Evolutionary conservation across 2,113 vertebrate species (phyloP).

Genomic region (Talpa occidentalis): DNA sequence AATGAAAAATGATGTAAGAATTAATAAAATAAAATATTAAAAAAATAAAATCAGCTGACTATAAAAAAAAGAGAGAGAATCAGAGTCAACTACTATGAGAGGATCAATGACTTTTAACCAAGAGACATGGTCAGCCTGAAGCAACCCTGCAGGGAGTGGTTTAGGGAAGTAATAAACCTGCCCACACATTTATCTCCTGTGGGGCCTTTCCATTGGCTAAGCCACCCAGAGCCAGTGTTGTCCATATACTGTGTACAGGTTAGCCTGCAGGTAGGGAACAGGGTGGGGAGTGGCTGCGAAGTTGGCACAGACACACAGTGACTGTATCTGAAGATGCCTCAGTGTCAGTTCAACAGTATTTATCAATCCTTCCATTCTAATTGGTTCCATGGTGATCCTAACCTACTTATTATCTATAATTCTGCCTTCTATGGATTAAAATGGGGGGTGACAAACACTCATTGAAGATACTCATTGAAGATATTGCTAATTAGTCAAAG

Average conservation of each 20-base stretch:
- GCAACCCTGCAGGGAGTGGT: not conserved
- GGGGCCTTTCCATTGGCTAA: not conserved
- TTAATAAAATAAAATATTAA: too few relatives aligned
- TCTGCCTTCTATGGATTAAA: constrained; percentile 4
- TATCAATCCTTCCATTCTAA: not conserved
- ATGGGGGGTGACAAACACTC: not conserved
- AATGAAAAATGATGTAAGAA: too few relatives aligned
- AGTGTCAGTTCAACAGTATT: not conserved
- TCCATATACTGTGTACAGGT: not conserved
- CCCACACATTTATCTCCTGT: not conserved
- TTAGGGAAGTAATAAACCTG: not conserved
- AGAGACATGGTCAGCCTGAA: not conserved
- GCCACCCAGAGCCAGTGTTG: not conserved
- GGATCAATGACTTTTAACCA: not conserved
- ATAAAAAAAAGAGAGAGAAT: too few relatives aligned
- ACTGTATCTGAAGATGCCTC: not conserved
- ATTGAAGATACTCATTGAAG: not conserved
- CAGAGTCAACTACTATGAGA: not conserved
- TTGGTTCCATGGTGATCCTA: not conserved
- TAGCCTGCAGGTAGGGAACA: not conserved
- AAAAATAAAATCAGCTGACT: too few relatives aligned
- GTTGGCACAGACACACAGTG: not conserved
- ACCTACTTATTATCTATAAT: not conserved
- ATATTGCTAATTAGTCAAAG: not conserved
- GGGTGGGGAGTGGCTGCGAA: not conserved